Base-by-base conservation (phyloP, 2,797 vertebrate genomes). In the Australoheros facetus region DNA sequence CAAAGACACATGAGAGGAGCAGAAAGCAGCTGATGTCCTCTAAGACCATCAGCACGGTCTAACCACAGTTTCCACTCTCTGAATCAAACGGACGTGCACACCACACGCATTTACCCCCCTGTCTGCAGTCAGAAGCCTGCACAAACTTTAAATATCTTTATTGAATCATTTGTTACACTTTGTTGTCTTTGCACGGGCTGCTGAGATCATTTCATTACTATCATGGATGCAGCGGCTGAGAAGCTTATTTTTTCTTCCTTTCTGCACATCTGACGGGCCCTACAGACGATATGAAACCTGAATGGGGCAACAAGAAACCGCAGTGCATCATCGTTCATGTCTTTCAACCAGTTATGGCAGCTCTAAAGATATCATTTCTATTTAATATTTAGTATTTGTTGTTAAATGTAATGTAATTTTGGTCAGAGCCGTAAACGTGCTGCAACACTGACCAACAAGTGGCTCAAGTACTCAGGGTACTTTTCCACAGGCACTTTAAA, bases 11-110 rank as follows among this genome's bases (percentile, higher is more conserved):
- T 2, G 6, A 48, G 1, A 5, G 16, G 69, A 73, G 45, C 21
- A 66, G 16, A 66, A 74, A 74, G 73, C 3, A 1, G 1, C 34
- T 4, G 30, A 14, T 13, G 19, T 23, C 23, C 62, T 42, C 23
- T 66, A 19, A 66, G 62, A 66, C 39, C 62, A 19, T 66, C 39
- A 12, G 42, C 62, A 66, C 0, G 16, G 57, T 81, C 45, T 60
- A 64, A 79, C 79, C 83, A 77, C 78, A 85, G 54, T 81, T 83
- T 85, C 78, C 75, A 66, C 57, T 12, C 62, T 48, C 42, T 79
- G 66, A 69, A 10, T 42, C 57, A 57, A 26, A 56, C 19, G 39
- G 54, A 56, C 55, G 16, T 4, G 2, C 32, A 64, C 37, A 26
- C 21, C 37, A 17, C 60, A 39, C 70, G 10, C 53, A 64, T 26